A percentile compares a stretch with the other conserved stretches of the same genome.
Evolutionary conservation across 1,140 invertebrate species (phyloP).

Genomic region (Saxidomus purpurata): DNA sequence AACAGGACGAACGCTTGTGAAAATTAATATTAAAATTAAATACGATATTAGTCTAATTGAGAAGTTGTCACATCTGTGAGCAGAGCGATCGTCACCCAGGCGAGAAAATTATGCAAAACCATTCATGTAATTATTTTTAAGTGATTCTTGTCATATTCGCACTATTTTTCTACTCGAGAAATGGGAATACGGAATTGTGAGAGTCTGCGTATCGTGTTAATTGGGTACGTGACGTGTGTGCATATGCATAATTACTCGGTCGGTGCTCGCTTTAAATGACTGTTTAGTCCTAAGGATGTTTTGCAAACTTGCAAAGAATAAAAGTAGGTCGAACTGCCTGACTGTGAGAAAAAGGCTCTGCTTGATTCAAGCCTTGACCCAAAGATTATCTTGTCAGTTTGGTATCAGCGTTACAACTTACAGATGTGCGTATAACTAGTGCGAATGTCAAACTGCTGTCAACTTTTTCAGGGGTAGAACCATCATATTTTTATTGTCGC

Average conservation of each 20-base stretch:
- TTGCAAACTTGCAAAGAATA: too few relatives aligned
- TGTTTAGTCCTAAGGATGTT: too few relatives aligned
- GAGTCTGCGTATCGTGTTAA: constrained; percentile 32
- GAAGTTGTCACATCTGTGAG: background rate
- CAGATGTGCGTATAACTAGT: too few relatives aligned
- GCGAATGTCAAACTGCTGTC: too few relatives aligned
- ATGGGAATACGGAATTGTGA: constrained; percentile 47
- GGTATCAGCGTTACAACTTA: too few relatives aligned
- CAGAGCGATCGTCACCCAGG: background rate
- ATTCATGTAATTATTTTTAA: constrained; percentile 56
- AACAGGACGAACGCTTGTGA: background rate
- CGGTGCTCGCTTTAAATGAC: background rate
- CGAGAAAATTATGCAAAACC: constrained; percentile 31
- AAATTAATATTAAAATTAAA: constrained; percentile 4
- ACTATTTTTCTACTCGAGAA: constrained; percentile 27
- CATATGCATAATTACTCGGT: constrained; percentile 29
- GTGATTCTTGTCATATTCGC: constrained; percentile 45
- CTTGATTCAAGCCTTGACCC: too few relatives aligned
- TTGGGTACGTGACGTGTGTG: constrained; percentile 46
- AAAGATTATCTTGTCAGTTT: too few relatives aligned
- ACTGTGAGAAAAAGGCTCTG: too few relatives aligned
- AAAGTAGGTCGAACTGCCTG: too few relatives aligned
- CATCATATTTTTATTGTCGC: too few relatives aligned
- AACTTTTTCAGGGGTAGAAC: too few relatives aligned
- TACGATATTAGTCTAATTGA: constrained; percentile 27